phyloP scores from a whole-genome alignment of 2,113 vertebrate genomes.

The Chaetodon auriga region DNA sequence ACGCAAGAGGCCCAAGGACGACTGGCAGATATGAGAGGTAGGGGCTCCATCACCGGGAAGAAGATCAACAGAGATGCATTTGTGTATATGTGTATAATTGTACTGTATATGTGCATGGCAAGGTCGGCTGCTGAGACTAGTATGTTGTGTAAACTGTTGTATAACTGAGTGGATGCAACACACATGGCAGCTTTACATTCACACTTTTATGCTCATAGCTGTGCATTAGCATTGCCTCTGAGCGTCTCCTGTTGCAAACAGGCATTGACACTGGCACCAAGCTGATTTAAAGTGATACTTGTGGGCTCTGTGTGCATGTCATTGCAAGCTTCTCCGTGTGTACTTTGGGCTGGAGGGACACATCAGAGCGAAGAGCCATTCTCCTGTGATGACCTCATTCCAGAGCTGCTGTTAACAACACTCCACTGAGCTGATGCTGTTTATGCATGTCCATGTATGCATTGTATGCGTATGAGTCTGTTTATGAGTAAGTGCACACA shows the following conservation, averaged over 20 bases:
- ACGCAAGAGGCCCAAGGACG: slow-evolving; percentile 60
- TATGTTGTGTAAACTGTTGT: slow-evolving; percentile 56
- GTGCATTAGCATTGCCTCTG: background rate
- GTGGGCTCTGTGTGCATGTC: slow-evolving; percentile 43
- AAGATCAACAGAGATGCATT: background rate
- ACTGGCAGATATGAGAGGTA: slow-evolving; percentile 84
- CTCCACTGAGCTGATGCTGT: slow-evolving; percentile 63
- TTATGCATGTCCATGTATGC: slow-evolving; percentile 37
- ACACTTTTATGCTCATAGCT: background rate
- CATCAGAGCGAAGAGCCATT: slow-evolving; percentile 61
- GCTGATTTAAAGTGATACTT: slow-evolving; percentile 30
- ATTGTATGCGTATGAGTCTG: slow-evolving; percentile 24
- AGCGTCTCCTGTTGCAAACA: background rate
- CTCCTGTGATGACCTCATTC: slow-evolving; percentile 74
- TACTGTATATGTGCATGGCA: background rate
- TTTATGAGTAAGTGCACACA: slow-evolving; percentile 37
- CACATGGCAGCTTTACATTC: background rate
- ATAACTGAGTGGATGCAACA: slow-evolving; percentile 30
- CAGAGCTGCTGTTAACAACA: slow-evolving; percentile 60
- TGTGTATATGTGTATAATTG: background rate
- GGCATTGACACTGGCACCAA: background rate
- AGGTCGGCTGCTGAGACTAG: slow-evolving; percentile 13
- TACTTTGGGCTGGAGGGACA: slow-evolving; percentile 61
- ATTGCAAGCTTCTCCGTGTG: slow-evolving; percentile 52
- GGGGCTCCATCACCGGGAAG: slow-evolving; percentile 36